Evolutionary conservation across 2,888 invertebrate genomes (phyloP), one percentile per base, ranked within the genome.

Genomic region (Hemicrepidius hirtus): DNA sequence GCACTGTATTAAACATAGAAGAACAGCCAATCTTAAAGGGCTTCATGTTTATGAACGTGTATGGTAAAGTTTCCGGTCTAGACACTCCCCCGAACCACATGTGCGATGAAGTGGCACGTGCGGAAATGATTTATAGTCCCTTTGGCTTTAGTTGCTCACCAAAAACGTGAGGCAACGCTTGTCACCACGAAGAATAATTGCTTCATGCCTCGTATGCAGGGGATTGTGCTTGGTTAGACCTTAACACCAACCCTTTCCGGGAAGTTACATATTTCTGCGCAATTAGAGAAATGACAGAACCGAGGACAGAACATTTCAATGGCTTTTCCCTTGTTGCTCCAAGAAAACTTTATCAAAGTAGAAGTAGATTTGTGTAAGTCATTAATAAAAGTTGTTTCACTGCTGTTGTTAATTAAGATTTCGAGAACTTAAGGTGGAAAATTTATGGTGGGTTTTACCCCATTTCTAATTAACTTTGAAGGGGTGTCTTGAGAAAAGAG

Each of bases 91-190:
- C 57, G 40, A 37, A 20, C 49, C 69, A 70, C 62, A 57, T 70
- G 65, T 59, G 64, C 63, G 37, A 57, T 70, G 65, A 65, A 53
- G 70, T 46, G 70, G 59, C 70, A 65, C 70, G 70, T 70, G 70
- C 64, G 70, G 70, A 70, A 59, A 57, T 70, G 64, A 70, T 70
- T 64, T 65, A 70, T 70, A 20, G 57, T 46, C 35, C 55, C 40
- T 20, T 35, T n/a, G 37, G 60, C 10, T 24, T 46, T 20, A 46
- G 49, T n/a, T 32, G 21, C 44, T 24, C 62, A 32, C 35, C 49
- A 20, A 10, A 18, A 18, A 28, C n/a, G 44, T 13, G 9, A 44
- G 28, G 44, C 44, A 44, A 49, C 50, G 35, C 50, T 49, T 64
- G 64, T 50, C 64, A 5, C 49, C 32, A 44, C 7, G 16, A 59